Percentiles rank a stretch among this genome's conserved stretches.
Evolutionary conservation across 2,888 invertebrate genomes (phyloP).

Genomic region (Hoplodrina blanda): DNA sequence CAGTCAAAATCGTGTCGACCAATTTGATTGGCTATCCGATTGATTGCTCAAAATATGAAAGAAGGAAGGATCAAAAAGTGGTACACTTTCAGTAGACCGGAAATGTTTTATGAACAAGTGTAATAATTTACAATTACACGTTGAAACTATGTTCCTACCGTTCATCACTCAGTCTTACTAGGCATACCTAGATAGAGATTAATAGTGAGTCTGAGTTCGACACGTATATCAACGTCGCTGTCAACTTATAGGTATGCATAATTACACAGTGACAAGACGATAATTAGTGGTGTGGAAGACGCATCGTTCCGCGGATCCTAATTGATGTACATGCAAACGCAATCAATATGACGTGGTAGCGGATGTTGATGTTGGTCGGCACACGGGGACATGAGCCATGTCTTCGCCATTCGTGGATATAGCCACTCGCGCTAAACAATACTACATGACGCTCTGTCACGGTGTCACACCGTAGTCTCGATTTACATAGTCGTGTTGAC

Average conservation of each 20-base stretch:
- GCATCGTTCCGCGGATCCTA: conserved; percentile 87
- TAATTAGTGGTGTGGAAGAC: conserved; percentile 88
- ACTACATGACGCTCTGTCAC: conserved; percentile 38
- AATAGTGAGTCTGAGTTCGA: conserved; percentile 58
- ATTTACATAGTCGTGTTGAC: conserved; percentile 7
- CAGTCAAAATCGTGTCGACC: no score
- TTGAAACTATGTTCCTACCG: neutral
- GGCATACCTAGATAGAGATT: conserved; percentile 50
- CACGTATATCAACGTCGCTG: conserved; percentile 78
- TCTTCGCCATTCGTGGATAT: conserved; percentile 53
- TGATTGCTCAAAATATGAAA: no score
- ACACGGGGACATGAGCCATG: conserved; percentile 67
- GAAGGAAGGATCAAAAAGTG: no score
- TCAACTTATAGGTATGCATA: conserved; percentile 78
- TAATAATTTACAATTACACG: neutral
- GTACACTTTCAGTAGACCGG: neutral
- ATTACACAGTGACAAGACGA: conserved; percentile 85
- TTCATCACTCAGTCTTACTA: conserved; percentile 22
- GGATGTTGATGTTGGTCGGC: conserved; percentile 83
- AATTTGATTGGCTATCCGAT: no score
- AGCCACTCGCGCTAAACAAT: conserved; percentile 53
- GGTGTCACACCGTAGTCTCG: conserved; percentile 29
- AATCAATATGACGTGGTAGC: conserved; percentile 86
- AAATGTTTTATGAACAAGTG: neutral
- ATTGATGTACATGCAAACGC: conserved; percentile 90